These are phyloP conservation scores for Neopipo cinnamomea DNA, from an alignment of 2,113 vertebrate genomes.

Conservation along the genomic window DNA sequence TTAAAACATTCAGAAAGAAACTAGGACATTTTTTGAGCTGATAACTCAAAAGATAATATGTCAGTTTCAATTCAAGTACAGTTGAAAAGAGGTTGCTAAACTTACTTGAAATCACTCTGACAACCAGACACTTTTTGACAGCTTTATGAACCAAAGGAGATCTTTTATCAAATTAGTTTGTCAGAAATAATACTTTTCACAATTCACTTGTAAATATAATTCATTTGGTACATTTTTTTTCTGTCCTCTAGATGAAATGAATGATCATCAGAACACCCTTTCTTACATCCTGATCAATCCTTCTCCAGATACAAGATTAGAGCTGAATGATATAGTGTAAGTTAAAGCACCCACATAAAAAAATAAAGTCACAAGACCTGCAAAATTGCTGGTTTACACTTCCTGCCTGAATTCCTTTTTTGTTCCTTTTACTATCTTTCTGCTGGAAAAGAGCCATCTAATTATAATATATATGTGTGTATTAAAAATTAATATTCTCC, in stretches of 20 bases:
- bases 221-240: background rate
- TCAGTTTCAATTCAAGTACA: background rate
- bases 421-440: background rate
- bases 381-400: background rate
- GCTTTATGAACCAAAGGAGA: background rate
- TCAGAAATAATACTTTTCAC: background rate
- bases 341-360: slow-evolving; percentile 26
- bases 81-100: background rate
- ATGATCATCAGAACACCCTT: slow-evolving; percentile 91
- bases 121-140: background rate
- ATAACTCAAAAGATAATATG: background rate
- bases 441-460: background rate
- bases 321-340: slow-evolving; percentile 94
- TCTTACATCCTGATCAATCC: slow-evolving; percentile 96
- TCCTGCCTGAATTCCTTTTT: background rate
- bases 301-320: slow-evolving; percentile 90
- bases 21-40: background rate
- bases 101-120: background rate
- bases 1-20: background rate
- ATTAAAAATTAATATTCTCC: background rate
- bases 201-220: background rate
- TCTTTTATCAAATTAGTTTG: background rate
- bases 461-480: background rate
- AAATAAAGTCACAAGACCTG: background rate
- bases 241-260: slow-evolving; percentile 89